Base-by-base conservation (phyloP, 2,888 invertebrate genomes). In the Spatulosminthurus flaviceps region DNA sequence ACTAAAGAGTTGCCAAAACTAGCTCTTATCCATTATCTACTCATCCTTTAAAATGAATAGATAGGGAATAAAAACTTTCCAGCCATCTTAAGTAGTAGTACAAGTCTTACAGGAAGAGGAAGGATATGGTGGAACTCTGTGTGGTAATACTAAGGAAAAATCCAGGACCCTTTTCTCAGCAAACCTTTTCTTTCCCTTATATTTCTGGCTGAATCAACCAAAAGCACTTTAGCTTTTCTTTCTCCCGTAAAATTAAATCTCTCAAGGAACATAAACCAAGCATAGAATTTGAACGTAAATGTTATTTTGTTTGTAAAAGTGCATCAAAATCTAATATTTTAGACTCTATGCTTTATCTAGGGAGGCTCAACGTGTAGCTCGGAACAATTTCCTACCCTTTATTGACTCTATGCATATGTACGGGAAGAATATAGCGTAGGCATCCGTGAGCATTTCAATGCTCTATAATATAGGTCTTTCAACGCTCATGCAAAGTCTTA, bases 11-110 rank as follows among this genome's bases (percentile, higher is more conserved):
- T 51, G 16, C 16, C 16, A 51, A 41, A 41, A 51, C 61, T 74
- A 29, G 29, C 51, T 61, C 74, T 28, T 28, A 74, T 74, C 74
- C 74, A 74, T 74, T 74, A 74, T 74, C 74, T 61, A 61, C 64
- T 74, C 74, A 74, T 74, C 61, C 74, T 74, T 74, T 74, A 74
- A 61, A 74, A 64, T 61, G 61, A 74, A 51, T 74, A 28, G 29
- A 70, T 42, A 16, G 61, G 29, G 74, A 28, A 21, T 21, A 34
- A 34, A 69, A 70, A 28, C 34, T 70, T 70, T 70, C 41, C 43
- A 24, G 43, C 28, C 42, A 13, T 13, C 51, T 51, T 16, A 19
- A 69, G 29, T n/a, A 29, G 69, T n/a, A 19, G 19, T 69, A n/a
- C n/a, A n/a, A n/a, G n/a, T 34, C 21, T n/a, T 21, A n/a, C 34